These are phyloP conservation scores for Drepana falcataria DNA, from an alignment of 2,888 invertebrate species.

Conservation along the genomic window DNA sequence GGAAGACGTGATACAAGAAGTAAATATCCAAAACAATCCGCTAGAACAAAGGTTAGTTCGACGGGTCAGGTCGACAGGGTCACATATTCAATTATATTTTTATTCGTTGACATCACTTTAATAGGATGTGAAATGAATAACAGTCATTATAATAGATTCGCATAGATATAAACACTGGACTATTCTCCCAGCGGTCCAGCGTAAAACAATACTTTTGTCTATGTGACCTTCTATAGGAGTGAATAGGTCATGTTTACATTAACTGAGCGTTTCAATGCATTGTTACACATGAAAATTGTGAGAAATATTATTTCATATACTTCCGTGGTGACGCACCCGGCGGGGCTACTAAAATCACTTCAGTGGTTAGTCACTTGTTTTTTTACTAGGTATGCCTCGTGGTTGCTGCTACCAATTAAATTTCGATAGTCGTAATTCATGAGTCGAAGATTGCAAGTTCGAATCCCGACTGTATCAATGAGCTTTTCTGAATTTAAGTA, in stretches of 20 bases:
- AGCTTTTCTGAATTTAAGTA: too few species aligned
- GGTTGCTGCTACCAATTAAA: too few species aligned
- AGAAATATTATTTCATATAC: neutral
- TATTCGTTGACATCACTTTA: neutral
- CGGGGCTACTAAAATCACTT: neutral
- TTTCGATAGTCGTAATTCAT: too few species aligned
- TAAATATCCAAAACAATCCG: neutral
- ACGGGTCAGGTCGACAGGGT: neutral
- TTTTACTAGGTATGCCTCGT: too few species aligned
- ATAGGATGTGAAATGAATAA: slow-evolving; percentile 16
- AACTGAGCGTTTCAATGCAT: neutral
- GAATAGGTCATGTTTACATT: slow-evolving; percentile 23
- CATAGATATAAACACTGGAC: slow-evolving; percentile 17
- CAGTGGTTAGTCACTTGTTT: too few species aligned
- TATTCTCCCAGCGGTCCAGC: slow-evolving; percentile 26
- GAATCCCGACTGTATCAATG: too few species aligned
- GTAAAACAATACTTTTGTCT: slow-evolving; percentile 30
- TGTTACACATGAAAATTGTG: neutral
- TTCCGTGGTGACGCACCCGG: neutral
- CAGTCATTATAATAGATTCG: slow-evolving; percentile 19
- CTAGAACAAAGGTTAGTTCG: neutral
- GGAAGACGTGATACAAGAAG: too few species aligned
- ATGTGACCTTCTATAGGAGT: slow-evolving; percentile 24
- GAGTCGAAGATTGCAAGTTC: too few species aligned
- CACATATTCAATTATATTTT: neutral